phyloP scores from a whole-genome alignment of 2,113 vertebrate genomes.

The Glaucidium brasilianum region DNA sequence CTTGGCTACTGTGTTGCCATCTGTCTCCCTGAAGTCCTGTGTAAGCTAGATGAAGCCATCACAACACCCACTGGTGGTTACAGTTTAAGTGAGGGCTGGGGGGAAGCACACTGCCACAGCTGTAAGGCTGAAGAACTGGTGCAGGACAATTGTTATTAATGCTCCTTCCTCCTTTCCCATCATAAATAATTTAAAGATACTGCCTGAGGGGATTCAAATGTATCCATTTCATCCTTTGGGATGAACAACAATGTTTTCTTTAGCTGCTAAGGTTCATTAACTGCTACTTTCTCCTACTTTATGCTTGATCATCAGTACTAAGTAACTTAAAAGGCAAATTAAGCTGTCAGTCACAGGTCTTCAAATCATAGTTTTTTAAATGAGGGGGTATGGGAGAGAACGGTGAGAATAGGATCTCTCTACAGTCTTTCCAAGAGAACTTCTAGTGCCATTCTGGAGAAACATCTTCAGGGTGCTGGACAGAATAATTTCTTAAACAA shows the following conservation, averaged over 20 bases:
- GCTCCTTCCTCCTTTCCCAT: not conserved
- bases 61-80: not conserved
- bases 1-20: not conserved
- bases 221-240: not conserved
- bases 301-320: not conserved
- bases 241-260: not conserved
- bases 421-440: not conserved
- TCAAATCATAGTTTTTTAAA: not conserved
- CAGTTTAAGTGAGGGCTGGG: not conserved
- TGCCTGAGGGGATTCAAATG: not conserved
- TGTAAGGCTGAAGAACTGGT: not conserved
- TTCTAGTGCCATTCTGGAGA: not conserved
- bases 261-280: not conserved
- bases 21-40: not conserved
- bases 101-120: not conserved
- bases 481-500: not conserved
- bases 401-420: not conserved
- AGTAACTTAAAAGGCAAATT: not conserved
- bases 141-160: not conserved
- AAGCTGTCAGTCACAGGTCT: not conserved
- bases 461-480: not conserved
- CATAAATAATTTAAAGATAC: not conserved
- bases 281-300: not conserved
- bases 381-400: not conserved
- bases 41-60: not conserved